Base-by-base conservation (phyloP, 30 jellyfish, hydroid and myxozoan species). In the Hydractinia echinata region DNA sequence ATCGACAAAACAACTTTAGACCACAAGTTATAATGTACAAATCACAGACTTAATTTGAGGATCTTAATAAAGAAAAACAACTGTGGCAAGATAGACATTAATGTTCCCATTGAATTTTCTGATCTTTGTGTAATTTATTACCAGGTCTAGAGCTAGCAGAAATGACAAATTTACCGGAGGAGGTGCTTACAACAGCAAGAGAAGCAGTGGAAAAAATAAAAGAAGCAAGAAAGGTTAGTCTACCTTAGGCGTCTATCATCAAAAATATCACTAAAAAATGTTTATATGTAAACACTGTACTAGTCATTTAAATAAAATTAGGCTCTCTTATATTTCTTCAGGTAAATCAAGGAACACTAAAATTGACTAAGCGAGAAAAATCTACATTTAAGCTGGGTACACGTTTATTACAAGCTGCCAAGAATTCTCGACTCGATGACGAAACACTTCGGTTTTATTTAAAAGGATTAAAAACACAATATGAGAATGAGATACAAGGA, bases 401-500 rank as follows among this genome's bases (percentile, higher is more conserved):
- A 9, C 89, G 95, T 10, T 82, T 92, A 58, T 61, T 87, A 16
- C 98, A 92, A 83, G 95, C 96, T 7, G 96, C 98, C 1, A 88
- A 76, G 78, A 86, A 92, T 79, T 92, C 98, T 50, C 82, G 84
- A 4, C 86, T 92, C 5, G 98, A 92, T 70, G 89, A 71, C 50
- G 86, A 82, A 11, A 90, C 96, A 7, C 67, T 92, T 76, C 80
- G 87, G 61, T 88, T 83, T 14, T 92, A 92, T 72, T 76, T 92
- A 30, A 79, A 87, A 61, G 98, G 98, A 13, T 73, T 92, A 10
- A 87, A 84, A 67, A 72, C 74, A 52, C 95, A 91, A 64, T 91
- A 74, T 55, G 53, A 20, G 68, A 81, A 71, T 4, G 95, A 80
- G 8, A 66, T 76, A 20, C 55, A 14, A 14, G 74, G 8, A 21